A percentile compares a stretch with the other conserved stretches of the same genome.
phyloP scores from a whole-genome alignment of 2,888 invertebrate genomes.

The Hirtodrosophila cameraria region DNA sequence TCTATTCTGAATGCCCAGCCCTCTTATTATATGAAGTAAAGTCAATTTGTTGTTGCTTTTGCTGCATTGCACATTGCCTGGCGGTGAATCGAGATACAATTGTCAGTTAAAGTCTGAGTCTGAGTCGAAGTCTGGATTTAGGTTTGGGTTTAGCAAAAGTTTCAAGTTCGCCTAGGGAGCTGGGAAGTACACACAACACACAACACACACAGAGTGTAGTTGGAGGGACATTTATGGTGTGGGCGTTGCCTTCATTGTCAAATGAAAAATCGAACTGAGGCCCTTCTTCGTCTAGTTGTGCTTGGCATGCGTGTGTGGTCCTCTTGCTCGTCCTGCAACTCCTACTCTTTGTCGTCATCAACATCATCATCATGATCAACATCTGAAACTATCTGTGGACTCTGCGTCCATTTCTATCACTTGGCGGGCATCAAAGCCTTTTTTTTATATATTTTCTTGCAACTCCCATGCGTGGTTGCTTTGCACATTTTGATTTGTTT shows the following conservation, averaged over 20 bases:
- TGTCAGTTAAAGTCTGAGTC: slow-evolving; percentile 53
- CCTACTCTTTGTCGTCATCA: no score
- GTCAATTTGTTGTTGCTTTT: slow-evolving; percentile 13
- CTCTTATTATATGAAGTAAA: slow-evolving; percentile 45
- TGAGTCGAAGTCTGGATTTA: slow-evolving; percentile 11
- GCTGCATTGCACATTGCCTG: slow-evolving; percentile 57
- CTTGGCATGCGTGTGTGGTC: slow-evolving; percentile 46
- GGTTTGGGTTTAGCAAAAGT: slow-evolving; percentile 34
- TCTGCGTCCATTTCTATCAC: slow-evolving; percentile 35
- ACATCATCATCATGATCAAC: slow-evolving; percentile 6
- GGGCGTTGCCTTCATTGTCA: slow-evolving; percentile 70
- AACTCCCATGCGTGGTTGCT: slow-evolving; percentile 63
- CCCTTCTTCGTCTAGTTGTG: no score
- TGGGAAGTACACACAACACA: slow-evolving; percentile 24
- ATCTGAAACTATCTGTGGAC: slow-evolving; percentile 12
- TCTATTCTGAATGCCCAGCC: slow-evolving; percentile 19
- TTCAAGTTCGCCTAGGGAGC: slow-evolving; percentile 72
- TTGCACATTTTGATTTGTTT: slow-evolving; percentile 70
- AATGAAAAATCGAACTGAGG: slow-evolving; percentile 73
- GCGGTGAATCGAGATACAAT: slow-evolving; percentile 76
- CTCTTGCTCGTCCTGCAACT: slow-evolving; percentile 3
- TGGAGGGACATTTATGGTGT: slow-evolving; percentile 64
- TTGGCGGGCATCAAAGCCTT: slow-evolving; percentile 55
- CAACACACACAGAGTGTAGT: slow-evolving; percentile 12
- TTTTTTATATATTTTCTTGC: slow-evolving; percentile 16